These are phyloP conservation scores for Aplysina aerophoba DNA, from an alignment of 37 sponge, comb jelly and placozoan species.

Conservation along the genomic window DNA sequence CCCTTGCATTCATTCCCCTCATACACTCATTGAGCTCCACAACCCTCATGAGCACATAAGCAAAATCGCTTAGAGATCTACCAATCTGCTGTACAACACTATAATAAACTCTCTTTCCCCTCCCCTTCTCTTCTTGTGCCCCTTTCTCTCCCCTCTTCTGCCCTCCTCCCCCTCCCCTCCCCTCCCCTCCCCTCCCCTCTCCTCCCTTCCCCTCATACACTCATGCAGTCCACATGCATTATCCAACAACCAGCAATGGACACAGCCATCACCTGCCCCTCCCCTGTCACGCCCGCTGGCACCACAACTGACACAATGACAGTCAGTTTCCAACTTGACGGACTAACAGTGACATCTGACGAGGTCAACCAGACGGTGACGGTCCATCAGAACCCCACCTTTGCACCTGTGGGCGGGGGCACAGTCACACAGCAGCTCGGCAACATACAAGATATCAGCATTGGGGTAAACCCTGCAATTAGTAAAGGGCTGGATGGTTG, in stretches of 20 bases:
- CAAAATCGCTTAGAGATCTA: too few relatives aligned
- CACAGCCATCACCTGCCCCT: slow-evolving; percentile 1
- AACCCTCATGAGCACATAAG: too few relatives aligned
- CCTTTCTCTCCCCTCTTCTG: too few relatives aligned
- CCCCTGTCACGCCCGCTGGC: slow-evolving; percentile 10
- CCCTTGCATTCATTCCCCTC: too few relatives aligned
- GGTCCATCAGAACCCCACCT: slow-evolving; percentile 4
- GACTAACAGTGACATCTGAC: neutral
- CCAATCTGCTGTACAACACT: too few relatives aligned
- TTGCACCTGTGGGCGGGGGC: neutral
- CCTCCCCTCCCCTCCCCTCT: too few relatives aligned
- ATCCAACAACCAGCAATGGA: neutral
- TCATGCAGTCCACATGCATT: too few relatives aligned
- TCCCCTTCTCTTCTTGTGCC: too few relatives aligned
- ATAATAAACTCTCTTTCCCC: neutral
- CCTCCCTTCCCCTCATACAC: too few relatives aligned
- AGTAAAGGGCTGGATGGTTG: too few relatives aligned
- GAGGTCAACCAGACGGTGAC: neutral
- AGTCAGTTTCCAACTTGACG: neutral
- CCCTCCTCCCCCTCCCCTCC: too few relatives aligned
- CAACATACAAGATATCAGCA: slow-evolving; percentile 1
- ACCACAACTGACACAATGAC: neutral
- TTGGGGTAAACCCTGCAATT: neutral
- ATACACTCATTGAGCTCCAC: too few relatives aligned
- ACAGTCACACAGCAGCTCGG: neutral